phyloP scores from a whole-genome alignment of 2,113 vertebrate genomes.

The Ammodytes marinus region DNA sequence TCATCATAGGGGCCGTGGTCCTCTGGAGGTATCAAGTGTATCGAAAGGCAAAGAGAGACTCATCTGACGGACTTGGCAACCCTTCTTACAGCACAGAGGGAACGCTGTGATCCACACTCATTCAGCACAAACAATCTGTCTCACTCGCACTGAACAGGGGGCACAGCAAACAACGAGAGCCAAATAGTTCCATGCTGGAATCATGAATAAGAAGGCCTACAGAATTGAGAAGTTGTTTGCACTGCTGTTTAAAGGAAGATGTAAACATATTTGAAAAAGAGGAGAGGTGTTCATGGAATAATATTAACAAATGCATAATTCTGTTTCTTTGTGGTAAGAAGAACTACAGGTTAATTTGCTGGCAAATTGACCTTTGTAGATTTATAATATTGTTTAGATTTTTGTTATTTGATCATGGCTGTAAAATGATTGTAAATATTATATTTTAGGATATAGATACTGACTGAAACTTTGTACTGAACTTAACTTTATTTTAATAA shows the following conservation, averaged over 20 bases:
- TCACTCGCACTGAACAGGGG: neutral
- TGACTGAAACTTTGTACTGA: slow-evolving; percentile 50
- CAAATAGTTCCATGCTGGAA: neutral
- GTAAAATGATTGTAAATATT: slow-evolving; percentile 45
- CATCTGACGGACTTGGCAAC: slow-evolving; percentile 76
- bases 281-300: neutral
- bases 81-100: slow-evolving; percentile 75
- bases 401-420: slow-evolving; percentile 6
- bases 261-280: slow-evolving; percentile 1
- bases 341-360: slow-evolving; percentile 74
- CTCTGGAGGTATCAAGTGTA: slow-evolving; percentile 54
- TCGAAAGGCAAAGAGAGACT: slow-evolving; percentile 61
- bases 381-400: slow-evolving; percentile 8
- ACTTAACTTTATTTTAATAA: slow-evolving; percentile 49
- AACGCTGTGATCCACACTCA: slow-evolving; percentile 59
- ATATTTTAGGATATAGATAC: slow-evolving; percentile 31
- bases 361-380: slow-evolving; percentile 73
- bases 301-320: slow-evolving; percentile 28
- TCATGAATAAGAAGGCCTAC: slow-evolving; percentile 4
- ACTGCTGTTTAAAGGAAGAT: slow-evolving; percentile 46
- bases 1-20: slow-evolving; percentile 60
- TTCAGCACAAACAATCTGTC: neutral
- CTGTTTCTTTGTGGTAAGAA: slow-evolving; percentile 15
- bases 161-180: neutral
- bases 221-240: slow-evolving; percentile 25